phyloP scores from a whole-genome alignment of 2,888 invertebrate species.

The Cyaniris semiargus region DNA sequence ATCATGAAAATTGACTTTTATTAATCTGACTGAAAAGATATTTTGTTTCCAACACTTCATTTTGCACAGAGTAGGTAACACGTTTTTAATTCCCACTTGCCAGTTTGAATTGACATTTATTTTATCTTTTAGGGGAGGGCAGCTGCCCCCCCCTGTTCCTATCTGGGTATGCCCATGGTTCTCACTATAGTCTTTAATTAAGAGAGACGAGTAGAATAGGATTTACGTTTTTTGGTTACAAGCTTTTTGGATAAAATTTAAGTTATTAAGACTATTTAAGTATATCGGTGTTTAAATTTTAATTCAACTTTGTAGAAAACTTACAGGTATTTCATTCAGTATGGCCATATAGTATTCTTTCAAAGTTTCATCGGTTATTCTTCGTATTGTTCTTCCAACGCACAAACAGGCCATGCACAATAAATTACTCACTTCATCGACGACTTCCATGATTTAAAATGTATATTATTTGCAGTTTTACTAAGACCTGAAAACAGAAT shows the following conservation, averaged over 20 bases:
- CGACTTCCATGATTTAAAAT: background rate
- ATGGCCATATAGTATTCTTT: slow-evolving; percentile 57
- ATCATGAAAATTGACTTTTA: too few relatives aligned
- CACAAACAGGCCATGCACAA: slow-evolving; percentile 66
- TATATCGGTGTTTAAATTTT: background rate
- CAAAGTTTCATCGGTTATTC: slow-evolving; percentile 53
- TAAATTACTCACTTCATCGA: slow-evolving; percentile 43
- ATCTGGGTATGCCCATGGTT: too few relatives aligned
- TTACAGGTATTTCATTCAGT: slow-evolving; percentile 64
- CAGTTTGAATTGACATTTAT: too few relatives aligned
- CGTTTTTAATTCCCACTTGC: too few relatives aligned
- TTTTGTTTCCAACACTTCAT: too few relatives aligned
- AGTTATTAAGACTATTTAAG: background rate
- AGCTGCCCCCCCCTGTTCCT: too few relatives aligned
- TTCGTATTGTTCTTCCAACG: slow-evolving; percentile 54
- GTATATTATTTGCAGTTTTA: background rate
- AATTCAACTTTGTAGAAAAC: slow-evolving; percentile 39
- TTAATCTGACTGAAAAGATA: too few relatives aligned
- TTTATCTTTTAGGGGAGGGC: too few relatives aligned
- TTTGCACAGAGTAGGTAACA: too few relatives aligned
- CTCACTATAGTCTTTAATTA: too few relatives aligned
- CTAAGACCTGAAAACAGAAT: background rate
- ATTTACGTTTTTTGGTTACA: background rate
- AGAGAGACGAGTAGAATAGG: too few relatives aligned
- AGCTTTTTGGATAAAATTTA: background rate